phyloP scores from a whole-genome alignment of 2,888 invertebrate species.

The Drosophila paucipuncta region DNA sequence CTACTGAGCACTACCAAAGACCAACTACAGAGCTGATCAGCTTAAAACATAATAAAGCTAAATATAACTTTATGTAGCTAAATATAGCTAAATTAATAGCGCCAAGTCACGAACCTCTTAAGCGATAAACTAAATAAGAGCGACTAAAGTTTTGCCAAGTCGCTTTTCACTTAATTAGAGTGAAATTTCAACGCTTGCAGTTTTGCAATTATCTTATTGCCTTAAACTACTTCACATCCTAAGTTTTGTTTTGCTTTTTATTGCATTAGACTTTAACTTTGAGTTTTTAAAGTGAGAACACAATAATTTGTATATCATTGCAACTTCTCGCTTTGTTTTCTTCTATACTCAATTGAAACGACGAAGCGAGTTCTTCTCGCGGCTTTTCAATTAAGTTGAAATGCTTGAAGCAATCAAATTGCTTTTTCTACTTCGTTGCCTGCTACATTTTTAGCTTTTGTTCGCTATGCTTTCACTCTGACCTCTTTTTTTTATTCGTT shows the following conservation, averaged over 20 bases:
- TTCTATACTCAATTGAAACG: not conserved
- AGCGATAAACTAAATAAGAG: not conserved
- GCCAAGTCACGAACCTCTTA: not conserved
- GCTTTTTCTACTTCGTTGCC: not conserved
- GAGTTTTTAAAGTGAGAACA: not conserved
- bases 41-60: not conserved
- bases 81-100: not conserved
- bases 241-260: not conserved
- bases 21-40: conserved; percentile 22
- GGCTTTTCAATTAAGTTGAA: not conserved
- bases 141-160: not conserved
- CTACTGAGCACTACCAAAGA: not conserved
- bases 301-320: not conserved
- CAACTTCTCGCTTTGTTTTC: not conserved
- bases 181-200: not conserved
- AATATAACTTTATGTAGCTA: not conserved
- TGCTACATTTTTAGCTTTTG: not conserved
- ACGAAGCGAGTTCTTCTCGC: not conserved
- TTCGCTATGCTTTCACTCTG: not conserved
- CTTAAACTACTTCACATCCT: not conserved
- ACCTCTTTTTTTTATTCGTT: conserved; percentile 10
- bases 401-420: not conserved
- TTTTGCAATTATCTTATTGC: not conserved
- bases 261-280: not conserved
- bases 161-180: not conserved